A percentile compares a stretch with the other conserved stretches of the same genome.
These are phyloP conservation scores for Ailuropoda melanoleuca DNA, from an alignment of 2,113 vertebrate genomes.

Conservation along the genomic window DNA sequence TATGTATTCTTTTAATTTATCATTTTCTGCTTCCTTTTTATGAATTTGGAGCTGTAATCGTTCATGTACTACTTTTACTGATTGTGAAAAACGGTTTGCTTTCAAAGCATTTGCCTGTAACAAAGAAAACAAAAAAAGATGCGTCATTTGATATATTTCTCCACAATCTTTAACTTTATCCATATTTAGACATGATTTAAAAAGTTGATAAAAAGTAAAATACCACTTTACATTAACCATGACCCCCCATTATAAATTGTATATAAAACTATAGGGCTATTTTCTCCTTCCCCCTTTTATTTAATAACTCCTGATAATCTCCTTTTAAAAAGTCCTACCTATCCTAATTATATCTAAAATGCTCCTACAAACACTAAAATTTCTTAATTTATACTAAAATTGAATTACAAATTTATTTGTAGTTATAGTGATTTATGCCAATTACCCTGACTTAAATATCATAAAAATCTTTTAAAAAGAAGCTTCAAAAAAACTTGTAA, in stretches of 20 bases:
- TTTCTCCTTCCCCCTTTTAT: background rate
- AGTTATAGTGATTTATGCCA: background rate
- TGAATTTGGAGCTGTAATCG: slow-evolving; percentile 89
- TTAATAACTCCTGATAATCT: background rate
- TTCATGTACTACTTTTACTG: slow-evolving; percentile 85
- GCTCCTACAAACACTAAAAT: slow-evolving; percentile 1
- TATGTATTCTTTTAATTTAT: slow-evolving; percentile 87
- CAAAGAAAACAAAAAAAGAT: slow-evolving; percentile 35
- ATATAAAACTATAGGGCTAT: background rate
- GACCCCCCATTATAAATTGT: background rate
- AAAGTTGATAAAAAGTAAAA: background rate
- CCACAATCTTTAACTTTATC: background rate
- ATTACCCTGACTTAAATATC: background rate
- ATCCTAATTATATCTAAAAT: background rate
- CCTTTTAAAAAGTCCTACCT: background rate
- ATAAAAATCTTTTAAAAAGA: background rate
- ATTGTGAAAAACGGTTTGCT: slow-evolving; percentile 82
- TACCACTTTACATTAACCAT: background rate
- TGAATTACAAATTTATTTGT: background rate
- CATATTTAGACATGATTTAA: background rate
- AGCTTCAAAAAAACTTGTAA: background rate
- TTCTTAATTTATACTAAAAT: slow-evolving; percentile 21
- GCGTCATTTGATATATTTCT: background rate
- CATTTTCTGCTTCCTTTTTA: slow-evolving; percentile 90
- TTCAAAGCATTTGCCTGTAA: slow-evolving; percentile 85